Conservation (phyloP, 2,797 vertebrate species). For the Brachyrhaphis roseni region DNA sequence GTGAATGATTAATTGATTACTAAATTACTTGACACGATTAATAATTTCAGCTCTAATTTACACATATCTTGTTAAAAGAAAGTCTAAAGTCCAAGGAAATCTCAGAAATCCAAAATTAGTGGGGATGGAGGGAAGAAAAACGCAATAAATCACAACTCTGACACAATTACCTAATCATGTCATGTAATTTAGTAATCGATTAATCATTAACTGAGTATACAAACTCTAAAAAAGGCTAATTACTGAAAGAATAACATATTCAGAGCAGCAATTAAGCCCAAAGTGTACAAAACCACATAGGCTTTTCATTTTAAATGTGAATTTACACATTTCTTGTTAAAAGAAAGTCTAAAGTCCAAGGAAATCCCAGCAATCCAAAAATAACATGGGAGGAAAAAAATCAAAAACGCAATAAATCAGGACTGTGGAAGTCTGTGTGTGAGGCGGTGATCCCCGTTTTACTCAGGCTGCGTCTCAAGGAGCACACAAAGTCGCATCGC, state of each 20-base stretch:
- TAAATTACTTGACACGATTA: no score
- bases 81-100: conserved; percentile 1
- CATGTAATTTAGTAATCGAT: no score
- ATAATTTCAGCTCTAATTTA: neutral
- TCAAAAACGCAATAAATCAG: conserved; percentile 15
- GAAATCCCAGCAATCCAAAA: conserved; percentile 13
- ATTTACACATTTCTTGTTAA: neutral
- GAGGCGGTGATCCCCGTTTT: conserved; percentile 21
- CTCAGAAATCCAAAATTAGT: conserved; percentile 20
- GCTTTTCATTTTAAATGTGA: no score
- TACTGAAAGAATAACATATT: no score
- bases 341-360: neutral
- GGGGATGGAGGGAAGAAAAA: neutral
- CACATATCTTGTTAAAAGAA: neutral
- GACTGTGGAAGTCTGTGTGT: neutral
- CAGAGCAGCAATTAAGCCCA: no score
- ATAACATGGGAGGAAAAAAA: conserved; percentile 8
- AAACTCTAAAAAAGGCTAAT: no score
- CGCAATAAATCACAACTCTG: conserved; percentile 2
- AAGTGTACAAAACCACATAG: no score
- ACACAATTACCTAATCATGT: no score
- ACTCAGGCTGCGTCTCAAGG: conserved; percentile 45
- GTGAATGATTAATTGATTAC: no score
- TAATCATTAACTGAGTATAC: no score
- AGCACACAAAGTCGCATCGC: conserved; percentile 63